These are phyloP conservation scores for Odontamblyopus rebecca DNA, from an alignment of 2,797 vertebrate genomes.

Conservation along the genomic window DNA sequence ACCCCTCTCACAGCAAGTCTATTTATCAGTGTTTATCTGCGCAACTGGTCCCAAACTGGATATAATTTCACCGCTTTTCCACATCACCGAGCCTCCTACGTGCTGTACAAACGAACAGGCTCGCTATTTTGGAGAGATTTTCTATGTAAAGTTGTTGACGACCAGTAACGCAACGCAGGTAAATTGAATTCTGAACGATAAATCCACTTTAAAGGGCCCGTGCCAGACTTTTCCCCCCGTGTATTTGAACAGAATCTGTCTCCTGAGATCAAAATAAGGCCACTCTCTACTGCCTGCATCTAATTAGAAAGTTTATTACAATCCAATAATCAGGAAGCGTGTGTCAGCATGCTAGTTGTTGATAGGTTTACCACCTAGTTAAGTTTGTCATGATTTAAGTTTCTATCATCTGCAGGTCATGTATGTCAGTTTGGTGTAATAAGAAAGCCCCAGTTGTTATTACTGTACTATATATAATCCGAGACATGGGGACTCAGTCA, in stretches of 20 bases:
- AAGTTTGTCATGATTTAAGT: conserved; percentile 9
- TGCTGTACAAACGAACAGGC: neutral
- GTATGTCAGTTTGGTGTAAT: neutral
- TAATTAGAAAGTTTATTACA: too few relatives aligned
- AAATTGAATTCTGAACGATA: neutral
- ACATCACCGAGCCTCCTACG: neutral
- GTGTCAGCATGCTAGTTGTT: too few relatives aligned
- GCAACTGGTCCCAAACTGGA: neutral
- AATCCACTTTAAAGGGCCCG: too few relatives aligned
- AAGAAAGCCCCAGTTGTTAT: conserved; percentile 30
- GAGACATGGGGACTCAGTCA: neutral
- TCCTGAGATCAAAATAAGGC: too few relatives aligned
- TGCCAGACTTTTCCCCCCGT: too few relatives aligned
- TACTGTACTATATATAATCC: neutral
- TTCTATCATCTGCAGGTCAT: neutral
- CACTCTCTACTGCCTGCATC: too few relatives aligned
- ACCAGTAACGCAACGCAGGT: neutral
- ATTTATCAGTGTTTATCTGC: conserved; percentile 33
- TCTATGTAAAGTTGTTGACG: neutral
- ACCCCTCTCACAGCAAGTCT: conserved; percentile 19
- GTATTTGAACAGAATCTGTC: too few relatives aligned
- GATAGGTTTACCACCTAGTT: too few relatives aligned
- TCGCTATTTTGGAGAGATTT: neutral
- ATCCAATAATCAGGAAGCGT: too few relatives aligned
- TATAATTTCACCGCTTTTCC: conserved; percentile 11